Evolutionary conservation across 2,113 vertebrate species (phyloP), one percentile per base, ranked within the genome.

Genomic region (Pardalotus punctatus): DNA sequence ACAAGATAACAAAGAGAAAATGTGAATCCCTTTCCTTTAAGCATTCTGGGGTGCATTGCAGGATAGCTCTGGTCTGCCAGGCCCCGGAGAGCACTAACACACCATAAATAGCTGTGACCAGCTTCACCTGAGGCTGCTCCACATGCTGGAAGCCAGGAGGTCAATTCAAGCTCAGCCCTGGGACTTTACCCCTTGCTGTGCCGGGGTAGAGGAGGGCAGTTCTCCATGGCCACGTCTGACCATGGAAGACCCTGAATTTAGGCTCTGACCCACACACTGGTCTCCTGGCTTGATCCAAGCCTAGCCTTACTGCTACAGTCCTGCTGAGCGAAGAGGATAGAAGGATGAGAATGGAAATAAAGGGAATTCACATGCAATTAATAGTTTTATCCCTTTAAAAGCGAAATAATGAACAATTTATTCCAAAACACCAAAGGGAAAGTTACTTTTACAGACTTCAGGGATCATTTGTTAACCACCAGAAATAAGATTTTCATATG

Each of bases 151-250:
- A 25, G 20, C 24, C 62, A 53, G 36, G 36, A 88, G 22, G 6
- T 27, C 15, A 23, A 29, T 22, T 48, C 16, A n/a, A 27, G 62
- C 25, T 78, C 64, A 64, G 54, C 24, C 16, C 27, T 53, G 18
- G 15, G 15, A 10, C 24, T 56, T 56, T 24, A 21, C 7, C 36
- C 15, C 43, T 24, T 58, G 17, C 36, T 40, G 56, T 47, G 6
- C 14, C 71, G 22, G 27, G 51, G n/a, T 2, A 53, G n/a, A 78
- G 25, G 8, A 65, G 1, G 35, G 27, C 12, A 62, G 31, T 2
- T 54, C 22, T 65, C 54, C 20, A 22, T 0, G 0, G 12, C 17
- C 9, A 5, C 5, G n/a, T 27, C 8, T 29, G 43, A n/a, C 27
- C 19, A 35, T 3, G 29, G 38, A 48, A 83, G 18, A 5, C 14